Base-by-base conservation (phyloP, 2,113 vertebrate species). In the Coturnix japonica region DNA sequence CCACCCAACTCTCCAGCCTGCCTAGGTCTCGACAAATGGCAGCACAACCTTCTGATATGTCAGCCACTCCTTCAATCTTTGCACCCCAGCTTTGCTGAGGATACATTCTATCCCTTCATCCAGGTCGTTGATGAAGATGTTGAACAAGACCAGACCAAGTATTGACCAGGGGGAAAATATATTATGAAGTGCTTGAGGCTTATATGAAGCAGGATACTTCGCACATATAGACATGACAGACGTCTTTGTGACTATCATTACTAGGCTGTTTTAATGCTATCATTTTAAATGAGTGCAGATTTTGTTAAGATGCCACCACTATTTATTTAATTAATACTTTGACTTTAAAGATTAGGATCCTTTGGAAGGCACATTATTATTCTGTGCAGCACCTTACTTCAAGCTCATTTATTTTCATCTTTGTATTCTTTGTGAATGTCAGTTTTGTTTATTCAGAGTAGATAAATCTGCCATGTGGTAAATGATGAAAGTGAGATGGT, bases 371-470 rank as follows among this genome's bases (percentile, higher is more conserved):
- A 82, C 37, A 63, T 80, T 79, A 77, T 93, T 95, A 90, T 91
- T 90, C 94, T 92, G 5, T 70, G 85, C 72, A 94, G 37, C 69
- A 54, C 15, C 65, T 74, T 53, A 71, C 67, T 92, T 86, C 78
- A 93, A 89, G 54, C 31, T 85, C 73, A 90, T 92, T 95, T 94
- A 86, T 84, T 95, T 93, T 95, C 63, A 4, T 92, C 69, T 61
- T 72, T 90, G 43, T 22, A 23, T 47, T 66, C 43, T 44, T 86
- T 74, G 72, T 30, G 23, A 90, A 84, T 0, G 13, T 90, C 91
- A 93, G 35, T 84, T 95, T 93, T 96, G 88, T 93, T 97, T 93
- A 67, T 61, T 51, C 64, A 80, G 90, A 91, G 67, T 49, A 94
- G 85, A 92, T 96, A 87, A 90, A 83, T 87, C 93, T 93, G 88